phyloP scores from a whole-genome alignment of 2,797 vertebrate genomes.

The Amblyraja radiata region DNA sequence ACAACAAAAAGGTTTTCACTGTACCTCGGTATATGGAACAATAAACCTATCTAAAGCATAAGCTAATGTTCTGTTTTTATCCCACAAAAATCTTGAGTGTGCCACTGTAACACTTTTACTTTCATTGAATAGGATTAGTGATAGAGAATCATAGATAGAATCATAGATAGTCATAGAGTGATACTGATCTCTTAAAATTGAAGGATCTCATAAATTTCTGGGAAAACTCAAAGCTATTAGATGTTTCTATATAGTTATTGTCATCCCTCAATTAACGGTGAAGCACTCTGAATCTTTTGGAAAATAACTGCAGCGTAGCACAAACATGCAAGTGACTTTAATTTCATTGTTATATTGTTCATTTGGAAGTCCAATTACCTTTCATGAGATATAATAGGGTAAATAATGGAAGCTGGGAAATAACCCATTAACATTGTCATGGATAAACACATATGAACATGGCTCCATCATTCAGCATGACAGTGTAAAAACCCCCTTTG shows the following conservation, averaged over 20 bases:
- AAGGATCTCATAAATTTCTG: neutral
- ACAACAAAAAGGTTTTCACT: no score
- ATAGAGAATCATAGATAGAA: no score
- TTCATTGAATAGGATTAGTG: neutral
- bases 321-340: neutral
- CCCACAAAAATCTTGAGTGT: neutral
- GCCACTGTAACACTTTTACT: neutral
- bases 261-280: neutral
- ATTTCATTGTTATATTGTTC: neutral
- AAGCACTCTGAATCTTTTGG: neutral
- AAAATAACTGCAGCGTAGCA: neutral
- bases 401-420: neutral
- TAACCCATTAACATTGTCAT: neutral
- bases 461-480: neutral
- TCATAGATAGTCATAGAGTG: no score
- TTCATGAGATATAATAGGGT: neutral
- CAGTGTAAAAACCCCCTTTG: neutral
- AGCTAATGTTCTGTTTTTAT: neutral
- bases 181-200: neutral
- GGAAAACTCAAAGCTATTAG: neutral
- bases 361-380: neutral
- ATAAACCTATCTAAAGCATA: no score
- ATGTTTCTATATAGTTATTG: neutral
- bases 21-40: no score
- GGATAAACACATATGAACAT: neutral